phyloP scores from a whole-genome alignment of 2,113 vertebrate species.

The Guaruba guarouba region DNA sequence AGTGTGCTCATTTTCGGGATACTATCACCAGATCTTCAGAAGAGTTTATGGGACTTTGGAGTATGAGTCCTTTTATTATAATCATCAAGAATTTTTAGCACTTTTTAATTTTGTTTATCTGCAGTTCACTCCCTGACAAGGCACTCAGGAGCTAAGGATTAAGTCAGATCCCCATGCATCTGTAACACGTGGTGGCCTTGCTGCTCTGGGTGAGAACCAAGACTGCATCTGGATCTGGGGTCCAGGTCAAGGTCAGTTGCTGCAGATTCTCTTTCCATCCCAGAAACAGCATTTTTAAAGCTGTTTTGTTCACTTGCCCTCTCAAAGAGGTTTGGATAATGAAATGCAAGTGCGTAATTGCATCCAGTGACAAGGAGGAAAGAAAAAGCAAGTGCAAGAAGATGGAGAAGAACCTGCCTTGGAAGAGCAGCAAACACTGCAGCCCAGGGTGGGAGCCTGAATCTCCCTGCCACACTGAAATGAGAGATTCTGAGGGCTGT shows the following conservation, averaged over 20 bases:
- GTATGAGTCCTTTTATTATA: background rate
- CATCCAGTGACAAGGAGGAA: background rate
- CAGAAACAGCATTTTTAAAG: background rate
- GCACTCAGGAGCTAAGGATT: background rate
- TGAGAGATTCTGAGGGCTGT: background rate
- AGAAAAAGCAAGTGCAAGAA: background rate
- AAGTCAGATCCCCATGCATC: background rate
- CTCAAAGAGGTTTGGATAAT: background rate
- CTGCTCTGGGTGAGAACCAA: background rate
- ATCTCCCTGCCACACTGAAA: background rate
- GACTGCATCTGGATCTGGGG: too few species aligned
- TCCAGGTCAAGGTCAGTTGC: background rate
- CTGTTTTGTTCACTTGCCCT: background rate
- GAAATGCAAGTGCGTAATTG: background rate
- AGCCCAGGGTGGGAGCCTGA: background rate
- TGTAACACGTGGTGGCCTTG: accelerated
- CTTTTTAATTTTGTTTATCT: background rate
- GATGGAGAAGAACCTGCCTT: background rate
- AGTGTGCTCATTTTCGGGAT: background rate
- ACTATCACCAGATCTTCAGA: background rate
- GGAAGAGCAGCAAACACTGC: background rate
- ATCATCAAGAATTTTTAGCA: background rate
- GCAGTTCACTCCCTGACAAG: background rate
- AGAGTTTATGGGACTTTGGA: background rate
- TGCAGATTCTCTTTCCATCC: background rate